Base-by-base conservation (phyloP, 2,888 invertebrate genomes). In the Patella caerulea region DNA sequence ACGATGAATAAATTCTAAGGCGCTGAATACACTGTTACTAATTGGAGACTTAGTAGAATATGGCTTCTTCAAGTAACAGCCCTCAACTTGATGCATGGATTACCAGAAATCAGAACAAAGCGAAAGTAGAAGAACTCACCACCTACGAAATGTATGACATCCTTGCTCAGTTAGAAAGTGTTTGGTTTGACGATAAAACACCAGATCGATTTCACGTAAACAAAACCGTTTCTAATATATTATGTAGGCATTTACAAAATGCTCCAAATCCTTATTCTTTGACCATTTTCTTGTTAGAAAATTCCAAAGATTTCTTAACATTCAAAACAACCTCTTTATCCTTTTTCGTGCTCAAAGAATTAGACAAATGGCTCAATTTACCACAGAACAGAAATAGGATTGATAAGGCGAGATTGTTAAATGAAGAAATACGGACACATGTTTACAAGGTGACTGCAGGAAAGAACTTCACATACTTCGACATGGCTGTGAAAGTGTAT, bases 401-500 rank as follows among this genome's bases (percentile, higher is more conserved):
- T 14, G 53, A 52, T 14, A 73, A 78, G n/a, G 78, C 78, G 12
- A 74, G 77, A 11, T 78, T 83, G 52, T 65, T 88, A 29, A 83
- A 83, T 1, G 73, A 76, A n/a, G 86, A 86, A 34, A 70, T 87
- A 9, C 84, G 84, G 55, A 24, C 82, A 56, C 73, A 79, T 69
- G 85, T 84, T 0, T 86, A 85, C 71, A 76, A 80, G 24, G 78
- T 86, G 29, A 83, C 85, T 45, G 86, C 84, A 2, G 79, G 84
- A 9, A 81, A 79, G 59, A 86, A 89, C 74, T 81, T 86, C 73
- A 79, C 84, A 1, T 84, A 85, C 78, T 85, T 88, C 78, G 86
- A 86, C n/a, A 77, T 84, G 65, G 84, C 85, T 52, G 85, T 86
- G 17, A 81, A 83, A 55, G 84, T 85, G 19, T 89, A 86, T 79